A percentile compares a stretch with the other conserved stretches of the same genome.
These are phyloP conservation scores for Neodiprion lecontei DNA, from an alignment of 1,140 invertebrate species.

Conservation along the genomic window DNA sequence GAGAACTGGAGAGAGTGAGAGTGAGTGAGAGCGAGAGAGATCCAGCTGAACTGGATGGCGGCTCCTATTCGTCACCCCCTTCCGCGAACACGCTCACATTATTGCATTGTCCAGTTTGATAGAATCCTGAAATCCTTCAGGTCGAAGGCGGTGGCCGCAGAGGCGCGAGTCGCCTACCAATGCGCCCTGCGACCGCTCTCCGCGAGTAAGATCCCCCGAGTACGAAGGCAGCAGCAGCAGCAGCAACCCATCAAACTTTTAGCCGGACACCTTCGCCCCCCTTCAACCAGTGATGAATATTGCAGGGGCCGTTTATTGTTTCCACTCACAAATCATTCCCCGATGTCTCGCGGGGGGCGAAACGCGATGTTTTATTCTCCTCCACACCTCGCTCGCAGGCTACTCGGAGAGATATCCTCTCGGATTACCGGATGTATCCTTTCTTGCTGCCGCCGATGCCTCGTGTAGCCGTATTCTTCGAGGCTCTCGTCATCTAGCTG, in stretches of 20 bases:
- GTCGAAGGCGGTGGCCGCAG: constrained; percentile 19
- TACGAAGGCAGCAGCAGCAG: background rate
- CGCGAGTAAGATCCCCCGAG: background rate
- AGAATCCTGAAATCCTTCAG: constrained; percentile 63
- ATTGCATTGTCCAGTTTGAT: constrained; percentile 64
- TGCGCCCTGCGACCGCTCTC: background rate
- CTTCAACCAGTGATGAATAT: constrained; percentile 54
- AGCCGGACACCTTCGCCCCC: constrained; percentile 51
- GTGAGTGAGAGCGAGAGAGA: constrained; percentile 24
- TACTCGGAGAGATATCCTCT: background rate
- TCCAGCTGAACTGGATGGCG: constrained; percentile 24
- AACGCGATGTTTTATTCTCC: constrained; percentile 56
- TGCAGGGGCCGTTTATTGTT: constrained; percentile 60
- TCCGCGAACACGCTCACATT: constrained; percentile 44
- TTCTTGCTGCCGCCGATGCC: no score
- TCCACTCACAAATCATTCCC: constrained; percentile 60
- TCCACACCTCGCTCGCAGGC: background rate
- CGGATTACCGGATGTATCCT: background rate
- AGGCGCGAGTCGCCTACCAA: constrained; percentile 1
- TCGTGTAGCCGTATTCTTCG: no score
- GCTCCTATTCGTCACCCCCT: constrained; percentile 51
- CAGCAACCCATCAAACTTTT: constrained; percentile 59
- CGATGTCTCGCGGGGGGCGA: constrained; percentile 54
- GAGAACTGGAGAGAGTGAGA: constrained; percentile 1
- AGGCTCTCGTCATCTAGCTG: no score